Base-by-base conservation (phyloP, 2,888 invertebrate species). In the Tetragonula carbonaria region DNA sequence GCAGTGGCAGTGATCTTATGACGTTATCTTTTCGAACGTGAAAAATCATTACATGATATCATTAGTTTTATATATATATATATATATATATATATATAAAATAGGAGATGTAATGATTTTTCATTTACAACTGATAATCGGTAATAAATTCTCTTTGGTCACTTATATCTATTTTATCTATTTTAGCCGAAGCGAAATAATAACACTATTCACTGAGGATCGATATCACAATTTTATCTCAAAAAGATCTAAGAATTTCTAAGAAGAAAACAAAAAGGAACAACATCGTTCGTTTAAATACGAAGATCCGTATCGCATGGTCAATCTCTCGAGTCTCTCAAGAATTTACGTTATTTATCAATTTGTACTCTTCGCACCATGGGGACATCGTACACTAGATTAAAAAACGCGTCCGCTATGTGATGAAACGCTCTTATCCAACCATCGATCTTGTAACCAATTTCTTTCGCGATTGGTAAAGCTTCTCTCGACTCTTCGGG, bases 321-420 rank as follows among this genome's bases (percentile, higher is more conserved):
- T 62, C 28, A 62, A 59, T 59, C 23, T 14, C 57, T 21, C 2
- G 4, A 14, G 5, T 23, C 11, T 23, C 11, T 11, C 33, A 21
- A 4, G 3, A 4, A 38, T 16, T 59, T 3, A 21, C 14, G 6
- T 66, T 76, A 74, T 87, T 89, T 85, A 74, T 85, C 87, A n/a
- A 91, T 45, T 50, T 90, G 91, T 21, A 95, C 91, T 88, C 95
- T 93, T 85, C 95, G 92, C 66, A 95, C 94, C 95, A 97, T 96
- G 84, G 96, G 95, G 66, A 96, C 95, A 86, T 95, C 95, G 92
- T 96, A 96, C 18, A 96, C 88, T 75, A 96, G 92, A 91, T 96
- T 95, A 74, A 96, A 93, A 67, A 96, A 89, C 74, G 96, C 96
- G 91, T 95, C 95, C 1, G 95, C 93, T 70, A 97, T 94, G 81